Evolutionary conservation across 2,797 vertebrate genomes (phyloP).

Genomic region (Craterocephalus amniculus): DNA sequence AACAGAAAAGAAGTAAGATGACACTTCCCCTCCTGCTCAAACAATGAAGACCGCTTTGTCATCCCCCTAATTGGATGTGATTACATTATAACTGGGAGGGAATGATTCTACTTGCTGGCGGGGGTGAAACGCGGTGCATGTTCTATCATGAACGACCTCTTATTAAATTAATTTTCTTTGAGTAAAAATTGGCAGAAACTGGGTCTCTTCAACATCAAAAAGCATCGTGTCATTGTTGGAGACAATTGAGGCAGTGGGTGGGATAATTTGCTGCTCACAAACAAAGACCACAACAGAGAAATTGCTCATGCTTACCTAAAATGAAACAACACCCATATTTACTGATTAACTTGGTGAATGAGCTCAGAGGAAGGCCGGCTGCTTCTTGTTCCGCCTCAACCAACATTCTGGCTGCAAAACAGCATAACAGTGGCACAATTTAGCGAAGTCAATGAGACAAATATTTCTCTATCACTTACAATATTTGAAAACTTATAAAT

Average conservation of each 20-base stretch:
- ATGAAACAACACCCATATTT: background rate
- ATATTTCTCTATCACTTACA: background rate
- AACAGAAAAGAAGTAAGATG: conserved; percentile 59
- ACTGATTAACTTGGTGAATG: conserved; percentile 8
- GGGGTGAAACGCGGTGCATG: conserved; percentile 48
- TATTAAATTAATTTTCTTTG: conserved; percentile 71
- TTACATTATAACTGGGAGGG: conserved; percentile 67
- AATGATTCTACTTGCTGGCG: conserved; percentile 58
- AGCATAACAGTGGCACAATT: background rate
- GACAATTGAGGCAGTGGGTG: conserved; percentile 41
- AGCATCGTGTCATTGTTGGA: conserved; percentile 36
- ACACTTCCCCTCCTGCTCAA: conserved; percentile 59
- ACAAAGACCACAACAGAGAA: conserved; percentile 33
- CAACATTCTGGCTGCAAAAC: too few relatives aligned
- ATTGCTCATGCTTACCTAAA: conserved; percentile 11
- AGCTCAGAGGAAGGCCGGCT: background rate
- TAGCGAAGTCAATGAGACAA: background rate
- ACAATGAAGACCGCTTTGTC: conserved; percentile 62
- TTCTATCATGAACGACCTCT: conserved; percentile 62
- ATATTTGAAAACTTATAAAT: background rate
- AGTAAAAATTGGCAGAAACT: conserved; percentile 48
- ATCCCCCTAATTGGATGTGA: conserved; percentile 71
- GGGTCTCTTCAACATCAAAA: conserved; percentile 24
- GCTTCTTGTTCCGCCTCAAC: background rate
- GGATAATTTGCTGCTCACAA: conserved; percentile 25